Evolutionary conservation across 1,140 invertebrate genomes (phyloP).

Genomic region (Drosophila sechellia): DNA sequence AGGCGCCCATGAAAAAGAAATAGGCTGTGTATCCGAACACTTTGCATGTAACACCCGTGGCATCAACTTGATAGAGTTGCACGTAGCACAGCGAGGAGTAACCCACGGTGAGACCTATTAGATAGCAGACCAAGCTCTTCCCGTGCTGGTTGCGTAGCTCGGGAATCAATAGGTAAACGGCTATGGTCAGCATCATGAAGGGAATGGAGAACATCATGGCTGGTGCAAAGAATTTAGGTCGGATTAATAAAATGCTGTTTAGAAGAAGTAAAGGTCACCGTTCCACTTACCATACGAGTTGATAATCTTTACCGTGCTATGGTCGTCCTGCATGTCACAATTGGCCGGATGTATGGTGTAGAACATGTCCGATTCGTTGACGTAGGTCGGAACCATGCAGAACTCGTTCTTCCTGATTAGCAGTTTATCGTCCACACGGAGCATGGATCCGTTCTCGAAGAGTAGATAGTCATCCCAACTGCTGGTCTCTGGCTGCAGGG

Average conservation of each 20-base stretch:
- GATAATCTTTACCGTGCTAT: conserved; percentile 69
- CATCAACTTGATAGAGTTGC: conserved; percentile 81
- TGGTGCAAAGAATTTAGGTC: conserved; percentile 32
- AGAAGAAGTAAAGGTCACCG: neutral
- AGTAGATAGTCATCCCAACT: conserved; percentile 61
- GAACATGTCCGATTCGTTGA: conserved; percentile 58
- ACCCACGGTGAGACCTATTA: conserved; percentile 87
- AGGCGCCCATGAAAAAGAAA: conserved; percentile 90
- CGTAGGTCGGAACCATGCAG: conserved; percentile 58
- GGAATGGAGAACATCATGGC: conserved; percentile 90
- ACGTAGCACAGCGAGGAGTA: conserved; percentile 87
- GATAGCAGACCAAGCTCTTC: conserved; percentile 90
- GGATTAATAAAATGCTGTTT: neutral
- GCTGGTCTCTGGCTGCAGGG: conserved; percentile 54
- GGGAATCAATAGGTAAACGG: conserved; percentile 89
- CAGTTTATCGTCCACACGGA: conserved; percentile 49
- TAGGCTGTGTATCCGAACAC: conserved; percentile 87
- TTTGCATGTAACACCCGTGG: conserved; percentile 52
- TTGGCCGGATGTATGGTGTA: conserved; percentile 74
- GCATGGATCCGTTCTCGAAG: conserved; percentile 69
- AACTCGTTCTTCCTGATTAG: conserved; percentile 71
- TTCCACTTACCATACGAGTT: conserved; percentile 68
- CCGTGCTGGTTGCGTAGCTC: conserved; percentile 91
- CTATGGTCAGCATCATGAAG: conserved; percentile 89
- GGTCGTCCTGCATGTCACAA: conserved; percentile 53